phyloP scores from a whole-genome alignment of 2,888 invertebrate genomes.

The Pseudoips prasinana region DNA sequence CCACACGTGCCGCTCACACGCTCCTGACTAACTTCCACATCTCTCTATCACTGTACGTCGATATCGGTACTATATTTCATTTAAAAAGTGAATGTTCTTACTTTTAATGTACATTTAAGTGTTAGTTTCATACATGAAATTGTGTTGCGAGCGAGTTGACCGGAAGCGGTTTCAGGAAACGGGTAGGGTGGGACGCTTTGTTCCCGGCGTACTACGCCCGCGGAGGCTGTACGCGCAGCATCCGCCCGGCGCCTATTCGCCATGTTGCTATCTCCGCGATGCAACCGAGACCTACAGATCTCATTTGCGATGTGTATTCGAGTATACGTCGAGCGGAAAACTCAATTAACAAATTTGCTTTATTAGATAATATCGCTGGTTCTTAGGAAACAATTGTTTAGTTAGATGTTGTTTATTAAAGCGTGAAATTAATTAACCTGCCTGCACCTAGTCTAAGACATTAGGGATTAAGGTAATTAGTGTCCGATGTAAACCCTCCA shows the following conservation, averaged over 20 bases:
- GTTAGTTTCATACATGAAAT: constrained; percentile 59
- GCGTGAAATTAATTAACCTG: no score
- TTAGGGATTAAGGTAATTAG: no score
- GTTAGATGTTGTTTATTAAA: not conserved
- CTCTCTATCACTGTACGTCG: constrained; percentile 46
- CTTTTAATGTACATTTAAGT: constrained; percentile 42
- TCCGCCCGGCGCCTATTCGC: constrained; percentile 72
- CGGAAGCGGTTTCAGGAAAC: constrained; percentile 48
- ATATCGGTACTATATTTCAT: constrained; percentile 32
- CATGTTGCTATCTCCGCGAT: constrained; percentile 49
- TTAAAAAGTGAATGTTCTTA: constrained; percentile 46
- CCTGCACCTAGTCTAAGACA: no score
- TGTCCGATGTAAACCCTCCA: no score
- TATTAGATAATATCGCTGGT: constrained; percentile 13
- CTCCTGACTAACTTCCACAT: constrained; percentile 35
- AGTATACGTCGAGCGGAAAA: constrained; percentile 21
- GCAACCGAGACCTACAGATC: constrained; percentile 24
- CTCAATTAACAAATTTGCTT: constrained; percentile 23
- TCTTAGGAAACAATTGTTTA: constrained; percentile 6
- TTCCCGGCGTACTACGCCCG: constrained; percentile 70
- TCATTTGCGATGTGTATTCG: constrained; percentile 20
- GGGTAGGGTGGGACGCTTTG: constrained; percentile 72
- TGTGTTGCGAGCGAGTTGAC: constrained; percentile 42
- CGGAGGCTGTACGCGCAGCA: constrained; percentile 75
- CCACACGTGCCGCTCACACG: constrained; percentile 51